Base-by-base conservation (phyloP, 2,113 vertebrate species). In the Engystomops pustulosus region DNA sequence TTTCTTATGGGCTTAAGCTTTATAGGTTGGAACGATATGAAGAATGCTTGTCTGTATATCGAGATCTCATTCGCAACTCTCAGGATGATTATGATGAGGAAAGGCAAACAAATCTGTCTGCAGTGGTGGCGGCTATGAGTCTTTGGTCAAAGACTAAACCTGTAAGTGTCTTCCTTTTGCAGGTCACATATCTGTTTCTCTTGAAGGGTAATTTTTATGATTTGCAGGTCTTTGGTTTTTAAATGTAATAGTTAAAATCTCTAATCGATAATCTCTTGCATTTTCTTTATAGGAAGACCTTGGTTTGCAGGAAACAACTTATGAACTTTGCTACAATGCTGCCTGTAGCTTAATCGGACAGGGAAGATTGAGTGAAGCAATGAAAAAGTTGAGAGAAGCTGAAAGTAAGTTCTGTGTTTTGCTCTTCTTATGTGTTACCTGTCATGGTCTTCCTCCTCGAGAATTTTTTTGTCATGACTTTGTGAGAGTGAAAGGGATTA, bases 31-130 rank as follows among this genome's bases (percentile, higher is more conserved):
- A 99, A 88, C 95, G 95, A 58, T 99, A 98, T 0, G 91, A 94
- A 0, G 97, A 99, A 14, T 99, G 98, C 88, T 92, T 94, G 87
- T 90, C 93, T 0, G 95, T 98, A 0, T 99, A 99, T 89, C 95
- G 95, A 14, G 97, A 99, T 85, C 95, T 99, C 23, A 98, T 99
- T 90, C 94, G 97, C 79, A 99, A 99, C 88, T 99, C 98, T 27
- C 97, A 99, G 91, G 98, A 99, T 83, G 98, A 99, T 80, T 99
- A 99, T 30, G 98, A 99, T 85, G 98, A 99, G 85, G 98, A 99
- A 89, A 95, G 98, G 72, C 99, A 98, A 91, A 99, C 98, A 69
- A 99, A 99, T 89, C 93, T 99, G 41, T 95, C 97, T 34, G 98
- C 98, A 25, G 98, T 99, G 79, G 89, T 97, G 84, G 98, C 98